Conservation (phyloP, 2,797 vertebrate species). For the Botia almorhae region DNA sequence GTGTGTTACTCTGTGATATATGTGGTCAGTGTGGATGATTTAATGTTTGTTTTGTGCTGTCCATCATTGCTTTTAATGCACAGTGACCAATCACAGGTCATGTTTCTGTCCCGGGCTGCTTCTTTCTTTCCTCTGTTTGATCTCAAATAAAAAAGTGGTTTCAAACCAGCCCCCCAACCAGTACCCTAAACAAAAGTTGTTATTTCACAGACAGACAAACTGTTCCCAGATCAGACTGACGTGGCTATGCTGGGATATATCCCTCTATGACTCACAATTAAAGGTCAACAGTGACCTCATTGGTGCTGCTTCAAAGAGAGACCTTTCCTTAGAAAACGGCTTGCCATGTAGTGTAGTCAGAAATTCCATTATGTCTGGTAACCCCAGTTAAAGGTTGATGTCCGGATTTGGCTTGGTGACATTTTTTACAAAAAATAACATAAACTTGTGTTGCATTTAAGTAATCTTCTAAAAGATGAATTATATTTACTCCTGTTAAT, state of each 20-base stretch:
- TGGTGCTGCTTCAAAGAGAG: constrained; percentile 48
- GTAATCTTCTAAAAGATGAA: not conserved
- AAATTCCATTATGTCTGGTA: not conserved
- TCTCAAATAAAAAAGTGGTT: constrained; percentile 10
- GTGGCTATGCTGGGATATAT: not conserved
- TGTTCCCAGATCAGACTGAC: constrained; percentile 45
- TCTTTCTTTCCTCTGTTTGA: constrained; percentile 17
- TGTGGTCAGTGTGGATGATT: not conserved
- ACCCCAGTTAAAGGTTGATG: not conserved
- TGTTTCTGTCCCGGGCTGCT: not conserved
- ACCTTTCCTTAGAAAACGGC: constrained; percentile 25
- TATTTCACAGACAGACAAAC: constrained; percentile 7
- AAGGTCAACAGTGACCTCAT: constrained; percentile 58
- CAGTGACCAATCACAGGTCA: constrained; percentile 39
- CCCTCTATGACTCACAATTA: constrained; percentile 7
- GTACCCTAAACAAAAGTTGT: not conserved
- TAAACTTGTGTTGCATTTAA: not conserved
- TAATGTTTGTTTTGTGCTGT: constrained; percentile 29
- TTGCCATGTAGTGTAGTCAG: constrained; percentile 12
- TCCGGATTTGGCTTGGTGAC: not conserved
- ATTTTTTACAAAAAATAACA: not conserved
- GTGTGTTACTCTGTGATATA: not conserved
- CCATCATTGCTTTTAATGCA: constrained; percentile 13
- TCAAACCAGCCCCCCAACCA: constrained; percentile 15
- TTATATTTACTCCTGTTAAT: not conserved